Percentiles rank a stretch among this genome's conserved stretches.
Conservation (phyloP, 2,113 vertebrate species). For the Carettochelys insculpta region DNA sequence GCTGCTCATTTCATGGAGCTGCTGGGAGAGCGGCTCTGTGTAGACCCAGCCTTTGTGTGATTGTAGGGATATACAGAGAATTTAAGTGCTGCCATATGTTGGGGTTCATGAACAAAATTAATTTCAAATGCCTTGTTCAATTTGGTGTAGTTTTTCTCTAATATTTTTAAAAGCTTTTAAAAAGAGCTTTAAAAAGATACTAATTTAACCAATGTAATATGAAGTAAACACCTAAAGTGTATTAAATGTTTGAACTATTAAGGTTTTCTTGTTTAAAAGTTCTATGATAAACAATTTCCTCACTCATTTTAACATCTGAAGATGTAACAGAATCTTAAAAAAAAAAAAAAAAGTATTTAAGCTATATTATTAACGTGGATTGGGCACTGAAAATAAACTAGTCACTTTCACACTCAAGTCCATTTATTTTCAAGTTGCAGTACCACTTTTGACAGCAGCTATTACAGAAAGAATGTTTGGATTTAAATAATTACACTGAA, state of each 20-base stretch:
- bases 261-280: neutral
- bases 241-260: neutral
- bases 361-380: neutral
- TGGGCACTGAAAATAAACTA: neutral
- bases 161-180: neutral
- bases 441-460: neutral
- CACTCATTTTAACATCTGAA: neutral
- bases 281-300: neutral
- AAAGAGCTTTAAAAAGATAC: neutral
- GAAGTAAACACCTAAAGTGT: neutral
- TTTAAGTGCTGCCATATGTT: neutral
- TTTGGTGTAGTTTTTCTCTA: neutral
- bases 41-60: neutral
- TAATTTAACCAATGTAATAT: neutral
- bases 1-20: no score
- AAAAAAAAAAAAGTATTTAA: neutral
- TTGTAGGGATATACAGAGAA: neutral
- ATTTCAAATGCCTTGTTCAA: neutral
- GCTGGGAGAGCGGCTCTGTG: no score
- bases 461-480: neutral
- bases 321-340: neutral
- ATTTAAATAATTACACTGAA: constrained; percentile 61
- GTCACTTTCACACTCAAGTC: neutral
- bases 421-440: neutral
- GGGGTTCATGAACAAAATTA: neutral